Base-by-base conservation (phyloP, 2,888 invertebrate species). In the Frankliniella fusca region DNA sequence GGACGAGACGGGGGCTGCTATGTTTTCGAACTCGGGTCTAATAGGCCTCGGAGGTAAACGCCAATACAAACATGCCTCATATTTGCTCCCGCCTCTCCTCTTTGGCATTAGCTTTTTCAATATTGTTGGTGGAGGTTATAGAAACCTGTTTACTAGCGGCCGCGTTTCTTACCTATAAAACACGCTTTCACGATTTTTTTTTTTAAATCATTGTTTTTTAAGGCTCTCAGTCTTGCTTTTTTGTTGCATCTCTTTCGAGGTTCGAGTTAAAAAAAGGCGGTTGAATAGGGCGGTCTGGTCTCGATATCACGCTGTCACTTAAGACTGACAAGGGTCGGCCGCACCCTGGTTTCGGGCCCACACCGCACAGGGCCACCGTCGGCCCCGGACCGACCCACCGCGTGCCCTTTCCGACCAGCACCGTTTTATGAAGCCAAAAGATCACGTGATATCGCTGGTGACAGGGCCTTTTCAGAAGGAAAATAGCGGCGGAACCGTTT, bases 261-360 rank as follows among this genome's bases (percentile, higher is more conserved):
- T 38, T 38, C 2, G 5, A 5, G 38, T 38, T 38, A 38, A 38
- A 38, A 38, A 38, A 38, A 38, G 38, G 5, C 38, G 38, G 38
- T 38, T 38, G 38, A 38, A 38, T 38, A 38, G n/a, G 61, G 61
- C 61, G 61, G 61, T 20, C 15, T 20, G 20, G 20, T 27, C 70
- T 76, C 70, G 70, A 76, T 76, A 76, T 76, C 70, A 76, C 12
- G 12, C 70, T 76, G 70, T 76, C 70, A 76, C 70, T 76, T 76
- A 76, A 27, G 70, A 23, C 23, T 76, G 70, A 76, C 70, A 23
- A 76, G 70, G 70, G 70, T 76, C 27, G 27, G 70, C 23, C 70
- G 27, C 70, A 23, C 20, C 61, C 61, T 61, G 20, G 61, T 61
- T 61, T 61, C 23, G 70, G 70, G 23, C 70, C 3, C 70, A 3